A percentile compares a stretch with the other conserved stretches of the same genome.
These are phyloP conservation scores for Semicossyphus pulcher DNA, from an alignment of 2,113 vertebrate genomes.

Conservation along the genomic window DNA sequence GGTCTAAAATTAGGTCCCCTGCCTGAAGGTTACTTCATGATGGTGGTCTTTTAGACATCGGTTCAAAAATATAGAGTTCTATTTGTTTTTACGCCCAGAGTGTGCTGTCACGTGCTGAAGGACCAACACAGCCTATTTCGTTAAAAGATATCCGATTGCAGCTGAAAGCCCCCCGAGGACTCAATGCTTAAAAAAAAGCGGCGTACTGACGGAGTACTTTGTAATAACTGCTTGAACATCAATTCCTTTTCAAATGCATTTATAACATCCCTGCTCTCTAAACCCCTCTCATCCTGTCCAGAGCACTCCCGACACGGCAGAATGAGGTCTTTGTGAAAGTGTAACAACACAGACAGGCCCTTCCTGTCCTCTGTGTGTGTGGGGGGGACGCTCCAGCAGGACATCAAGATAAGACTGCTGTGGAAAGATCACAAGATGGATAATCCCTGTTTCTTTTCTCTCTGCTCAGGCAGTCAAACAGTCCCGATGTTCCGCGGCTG, in stretches of 20 bases:
- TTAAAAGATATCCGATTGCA: conserved; percentile 54
- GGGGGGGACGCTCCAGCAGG: conserved; percentile 63
- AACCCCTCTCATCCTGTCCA: conserved; percentile 65
- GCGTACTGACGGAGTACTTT: conserved; percentile 56
- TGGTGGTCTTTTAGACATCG: conserved; percentile 34
- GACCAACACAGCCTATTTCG: conserved; percentile 5
- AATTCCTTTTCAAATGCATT: conserved; percentile 72
- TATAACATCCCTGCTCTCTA: conserved; percentile 45
- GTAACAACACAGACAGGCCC: conserved; percentile 68
- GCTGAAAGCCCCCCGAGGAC: conserved; percentile 53
- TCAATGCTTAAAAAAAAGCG: conserved; percentile 32
- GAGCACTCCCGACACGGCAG: conserved; percentile 44
- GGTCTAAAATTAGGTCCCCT: conserved; percentile 71
- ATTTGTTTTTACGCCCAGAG: conserved; percentile 3
- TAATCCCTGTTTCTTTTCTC: conserved; percentile 51
- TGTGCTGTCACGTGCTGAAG: conserved; percentile 18
- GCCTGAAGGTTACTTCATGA: conserved; percentile 47
- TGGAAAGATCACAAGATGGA: conserved; percentile 72
- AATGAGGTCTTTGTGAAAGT: conserved; percentile 66
- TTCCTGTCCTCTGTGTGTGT: conserved; percentile 71
- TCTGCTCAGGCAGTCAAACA: conserved; percentile 37
- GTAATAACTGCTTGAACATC: conserved; percentile 71
- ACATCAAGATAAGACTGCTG: conserved; percentile 79
- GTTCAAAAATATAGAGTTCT: conserved; percentile 17
- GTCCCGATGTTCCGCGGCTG: conserved; percentile 40